Evolutionary conservation across 2,888 invertebrate genomes (phyloP).

Genomic region (Macrophya alboannulata): DNA sequence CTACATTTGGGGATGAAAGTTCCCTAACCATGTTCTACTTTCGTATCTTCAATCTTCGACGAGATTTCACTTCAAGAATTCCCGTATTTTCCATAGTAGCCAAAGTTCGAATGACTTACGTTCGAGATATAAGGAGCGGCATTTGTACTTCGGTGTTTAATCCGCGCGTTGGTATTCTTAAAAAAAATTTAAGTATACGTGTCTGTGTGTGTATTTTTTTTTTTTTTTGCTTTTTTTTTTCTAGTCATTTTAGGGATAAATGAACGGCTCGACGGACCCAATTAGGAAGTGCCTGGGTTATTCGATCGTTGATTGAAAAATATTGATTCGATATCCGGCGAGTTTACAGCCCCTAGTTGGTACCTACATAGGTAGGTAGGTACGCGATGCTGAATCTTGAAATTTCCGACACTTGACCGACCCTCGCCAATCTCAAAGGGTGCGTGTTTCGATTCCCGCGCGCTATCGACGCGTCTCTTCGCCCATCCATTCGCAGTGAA

Average conservation of each 20-base stretch:
- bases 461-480: slow-evolving; percentile 51
- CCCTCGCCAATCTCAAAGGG: slow-evolving; percentile 52
- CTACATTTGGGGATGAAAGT: slow-evolving; percentile 48
- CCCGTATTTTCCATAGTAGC: slow-evolving; percentile 12
- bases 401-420: slow-evolving; percentile 51
- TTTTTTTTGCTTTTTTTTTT: neutral
- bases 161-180: neutral
- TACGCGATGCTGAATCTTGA: slow-evolving; percentile 48
- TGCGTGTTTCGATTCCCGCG: slow-evolving; percentile 54
- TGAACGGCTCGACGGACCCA: neutral
- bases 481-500: slow-evolving; percentile 47
- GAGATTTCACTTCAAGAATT: slow-evolving; percentile 34
- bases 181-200: neutral
- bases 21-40: slow-evolving; percentile 55
- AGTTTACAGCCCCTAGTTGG: slow-evolving; percentile 52
- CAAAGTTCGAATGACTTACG: slow-evolving; percentile 7
- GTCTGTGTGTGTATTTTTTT: neutral
- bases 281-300: slow-evolving; percentile 7
- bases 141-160: neutral
- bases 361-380: slow-evolving; percentile 16
- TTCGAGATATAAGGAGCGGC: neutral
- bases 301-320: slow-evolving; percentile 51
- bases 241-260: neutral
- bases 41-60: slow-evolving; percentile 54
- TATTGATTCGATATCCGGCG: slow-evolving; percentile 61